These are phyloP conservation scores for Telmatherina bonti DNA, from an alignment of 2,797 vertebrate genomes.

Conservation along the genomic window DNA sequence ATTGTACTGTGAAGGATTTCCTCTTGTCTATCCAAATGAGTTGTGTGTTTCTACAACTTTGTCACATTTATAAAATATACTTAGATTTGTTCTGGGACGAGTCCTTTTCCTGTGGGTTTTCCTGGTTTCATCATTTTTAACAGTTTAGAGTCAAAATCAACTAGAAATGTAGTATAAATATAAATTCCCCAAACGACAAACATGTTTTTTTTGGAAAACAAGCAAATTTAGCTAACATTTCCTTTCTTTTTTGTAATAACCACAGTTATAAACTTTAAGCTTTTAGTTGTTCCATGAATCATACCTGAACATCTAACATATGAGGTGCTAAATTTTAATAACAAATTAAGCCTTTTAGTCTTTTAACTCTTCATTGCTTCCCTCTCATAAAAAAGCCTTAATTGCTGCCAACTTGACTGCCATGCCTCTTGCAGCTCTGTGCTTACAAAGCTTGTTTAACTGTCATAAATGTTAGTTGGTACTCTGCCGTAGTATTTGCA, in stretches of 20 bases:
- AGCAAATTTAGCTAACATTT: neutral
- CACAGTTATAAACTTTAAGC: slow-evolving; percentile 16
- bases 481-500: slow-evolving; percentile 66
- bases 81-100: slow-evolving; percentile 3
- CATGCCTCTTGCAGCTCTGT: slow-evolving; percentile 41
- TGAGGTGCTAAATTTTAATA: slow-evolving; percentile 47
- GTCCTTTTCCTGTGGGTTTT: neutral
- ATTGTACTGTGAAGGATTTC: slow-evolving; percentile 52
- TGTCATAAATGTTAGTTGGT: slow-evolving; percentile 65
- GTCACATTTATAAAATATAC: slow-evolving; percentile 23
- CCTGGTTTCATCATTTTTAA: neutral
- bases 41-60: slow-evolving; percentile 12
- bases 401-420: slow-evolving; percentile 67
- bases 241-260: neutral
- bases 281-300: slow-evolving; percentile 33
- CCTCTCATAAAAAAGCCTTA: slow-evolving; percentile 69
- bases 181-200: neutral
- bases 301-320: slow-evolving; percentile 25
- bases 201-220: neutral
- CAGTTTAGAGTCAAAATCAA: neutral
- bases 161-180: slow-evolving; percentile 2
- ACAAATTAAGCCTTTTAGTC: slow-evolving; percentile 67
- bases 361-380: slow-evolving; percentile 63
- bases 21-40: slow-evolving; percentile 24
- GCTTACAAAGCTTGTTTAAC: slow-evolving; percentile 69